Base-by-base conservation (phyloP, 2,113 vertebrate species). In the Mesocricetus auratus region DNA sequence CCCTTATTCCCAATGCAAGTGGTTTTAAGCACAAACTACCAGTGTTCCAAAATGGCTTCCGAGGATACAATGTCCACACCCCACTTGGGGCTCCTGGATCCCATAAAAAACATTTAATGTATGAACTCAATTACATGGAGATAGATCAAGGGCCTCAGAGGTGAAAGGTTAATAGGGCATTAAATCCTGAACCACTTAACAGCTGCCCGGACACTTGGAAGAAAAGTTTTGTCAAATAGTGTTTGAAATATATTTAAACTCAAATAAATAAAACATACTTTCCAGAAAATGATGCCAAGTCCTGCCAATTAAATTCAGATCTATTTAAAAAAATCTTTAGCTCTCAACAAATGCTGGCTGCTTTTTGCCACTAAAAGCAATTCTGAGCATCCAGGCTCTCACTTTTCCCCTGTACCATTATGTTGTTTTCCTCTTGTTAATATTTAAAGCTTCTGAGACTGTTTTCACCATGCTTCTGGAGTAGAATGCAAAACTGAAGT, bases 361-460 rank as follows among this genome's bases (percentile, higher is more conserved):
- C 86, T 87, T 97, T 97, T 97, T 96, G 95, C 96, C 92, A 92
- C 91, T 98, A 92, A 98, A 97, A 98, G 91, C 79, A 97, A 93
- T 98, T 98, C 96, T 98, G 91, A 96, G 94, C 94, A 98, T 97
- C 97, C 91, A 92, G 53, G 86, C 89, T 97, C 82, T 58, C 33
- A 74, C 82, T 87, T 96, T 94, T 97, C 81, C 94, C 93, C 68
- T 77, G 74, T 92, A 93, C 92, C 83, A 88, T 58, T 94, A 92
- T 94, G 60, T 85, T 82, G 4, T 73, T 26, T 96, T 98, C 96
- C 87, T 96, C 90, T 95, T 92, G 53, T 98, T 98, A 98, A 98
- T 97, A 97, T 97, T 98, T 98, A 98, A 98, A 98, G 89, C 94
- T 96, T 95, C 95, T 98, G 93, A 96, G 97, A 94, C 69, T 58